These are phyloP conservation scores for Falco punctatus DNA, from an alignment of 2,113 vertebrate genomes.

Conservation along the genomic window DNA sequence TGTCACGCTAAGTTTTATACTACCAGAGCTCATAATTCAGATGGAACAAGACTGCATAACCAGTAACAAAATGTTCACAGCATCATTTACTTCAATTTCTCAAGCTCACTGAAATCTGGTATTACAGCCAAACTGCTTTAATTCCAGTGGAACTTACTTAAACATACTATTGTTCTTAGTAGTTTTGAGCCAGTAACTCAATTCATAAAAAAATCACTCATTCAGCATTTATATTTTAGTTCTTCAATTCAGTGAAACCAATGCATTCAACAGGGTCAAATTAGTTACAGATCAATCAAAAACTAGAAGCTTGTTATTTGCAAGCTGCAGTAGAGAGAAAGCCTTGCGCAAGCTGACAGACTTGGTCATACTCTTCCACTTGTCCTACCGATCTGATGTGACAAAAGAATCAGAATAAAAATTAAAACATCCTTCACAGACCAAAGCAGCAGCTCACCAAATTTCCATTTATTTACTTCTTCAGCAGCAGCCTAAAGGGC, in stretches of 20 bases:
- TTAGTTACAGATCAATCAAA: neutral
- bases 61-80: neutral
- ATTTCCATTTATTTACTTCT: neutral
- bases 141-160: neutral
- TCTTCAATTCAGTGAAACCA: neutral
- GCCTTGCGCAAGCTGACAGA: neutral
- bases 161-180: neutral
- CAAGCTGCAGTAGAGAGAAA: neutral
- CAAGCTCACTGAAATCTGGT: neutral
- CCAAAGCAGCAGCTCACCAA: neutral
- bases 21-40: neutral
- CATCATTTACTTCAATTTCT: neutral
- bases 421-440: neutral
- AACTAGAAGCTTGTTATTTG: neutral
- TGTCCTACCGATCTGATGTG: neutral
- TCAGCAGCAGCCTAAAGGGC: neutral
- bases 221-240: neutral
- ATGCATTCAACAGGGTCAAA: neutral
- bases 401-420: neutral
- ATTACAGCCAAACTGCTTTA: neutral
- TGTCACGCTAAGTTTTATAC: neutral
- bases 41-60: neutral
- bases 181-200: neutral
- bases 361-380: neutral
- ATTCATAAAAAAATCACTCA: neutral